Base-by-base conservation (phyloP, 2,113 vertebrate genomes). In the Hepsetus odoe region DNA sequence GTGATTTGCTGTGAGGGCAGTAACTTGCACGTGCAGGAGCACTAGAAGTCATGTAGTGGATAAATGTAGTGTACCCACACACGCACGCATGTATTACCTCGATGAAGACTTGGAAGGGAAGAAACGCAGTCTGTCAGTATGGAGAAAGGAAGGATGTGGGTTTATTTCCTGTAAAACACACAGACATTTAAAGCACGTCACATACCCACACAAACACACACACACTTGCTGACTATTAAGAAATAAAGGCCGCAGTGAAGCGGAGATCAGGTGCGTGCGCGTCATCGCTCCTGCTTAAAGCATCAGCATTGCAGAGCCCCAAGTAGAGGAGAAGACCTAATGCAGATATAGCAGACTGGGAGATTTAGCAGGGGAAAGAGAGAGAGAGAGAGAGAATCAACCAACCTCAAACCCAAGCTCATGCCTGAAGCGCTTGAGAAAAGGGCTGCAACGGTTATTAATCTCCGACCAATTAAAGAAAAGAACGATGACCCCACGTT, bases 191-290 rank as follows among this genome's bases (percentile, higher is more conserved):
- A 62, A 64, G 1, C 7, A 65, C 7, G 40, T 44, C 16, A 38
- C 1, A 53, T 10, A 13, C n/a, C n/a, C n/a, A 24, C 64, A 16
- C 18, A 46, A 28, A 16, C 55, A 62, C 5, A 46, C 24, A 72
- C 16, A 42, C 40, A 61, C 9, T 71, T 28, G 64, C 75, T 85
- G 94, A 95, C 79, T 91, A n/a, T n/a, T n/a, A 84, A 85, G 94
- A 90, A 35, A 46, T 74, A 72, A 33, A 33, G 22, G 11, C 2
- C 40, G 18, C 4, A 49, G 16, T 49, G 18, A 5, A 49, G 46
- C 14, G 20, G 18, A 4, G 35, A 4, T 38, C 18, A 49, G 14
- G 0, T 14, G 18, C 44, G 5, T 53, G 4, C 18, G 2, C 2
- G 3, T 4, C 14, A 14, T 2, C 7, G 16, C 2, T 49, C 11